Base-by-base conservation (phyloP, 2,113 vertebrate genomes). In the Solea senegalensis region DNA sequence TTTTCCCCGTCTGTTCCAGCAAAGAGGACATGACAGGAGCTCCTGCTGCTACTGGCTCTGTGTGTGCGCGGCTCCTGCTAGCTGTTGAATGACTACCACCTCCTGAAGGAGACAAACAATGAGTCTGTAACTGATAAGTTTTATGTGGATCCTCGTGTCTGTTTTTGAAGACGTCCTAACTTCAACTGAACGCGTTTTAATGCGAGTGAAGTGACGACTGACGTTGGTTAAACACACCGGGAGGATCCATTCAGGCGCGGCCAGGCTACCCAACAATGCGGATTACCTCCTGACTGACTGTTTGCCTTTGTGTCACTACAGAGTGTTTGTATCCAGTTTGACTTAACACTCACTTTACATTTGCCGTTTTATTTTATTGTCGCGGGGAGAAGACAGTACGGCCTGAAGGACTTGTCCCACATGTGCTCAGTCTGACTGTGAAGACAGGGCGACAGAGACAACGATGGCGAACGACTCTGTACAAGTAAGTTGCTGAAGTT, bases 381-480 rank as follows among this genome's bases (percentile, higher is more conserved):
- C 65, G 11, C 2, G 4, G 21, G 15, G 21, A 61, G 59, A 45
- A 65, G 45, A 71, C 71, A 0, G 7, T 9, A 11, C 44, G 45
- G 66, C 39, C 69, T 3, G 50, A 54, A 28, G 45, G 27, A 7
- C n/a, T 8, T 55, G 13, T 28, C 55, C 67, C 77, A 53, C 83
- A 84, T 70, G 86, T 78, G 72, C 64, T 53, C 61, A 80, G 78
- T 63, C 78, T 50, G 68, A 58, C 53, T 60, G 80, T 81, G 76
- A 79, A 43, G 9, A 27, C 50, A 49, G 56, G 64, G 72, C 70
- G 41, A 40, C 58, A 56, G 80, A 74, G 80, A 59, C 81, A 41
- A 66, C 78, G 60, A 94, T 94, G 93, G 92, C 93, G 13, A 94
- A 94, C 87, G 93, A 94, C 85, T 92, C 92, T 0, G 81, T 93